Conservation (phyloP, 2,888 invertebrate genomes). For the Melinaea marsaeus region DNA sequence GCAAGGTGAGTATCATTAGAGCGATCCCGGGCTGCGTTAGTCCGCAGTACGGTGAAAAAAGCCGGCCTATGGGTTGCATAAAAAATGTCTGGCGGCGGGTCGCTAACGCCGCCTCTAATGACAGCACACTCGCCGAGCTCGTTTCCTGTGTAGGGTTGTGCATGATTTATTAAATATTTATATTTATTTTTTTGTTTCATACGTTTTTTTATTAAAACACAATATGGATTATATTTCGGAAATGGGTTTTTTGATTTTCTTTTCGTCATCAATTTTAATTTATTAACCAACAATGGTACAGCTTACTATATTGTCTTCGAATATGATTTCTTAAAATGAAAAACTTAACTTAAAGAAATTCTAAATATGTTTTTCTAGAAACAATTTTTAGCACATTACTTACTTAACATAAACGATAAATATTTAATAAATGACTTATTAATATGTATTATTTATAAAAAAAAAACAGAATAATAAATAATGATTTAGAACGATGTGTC, state of each 20-base stretch:
- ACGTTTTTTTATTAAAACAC: not conserved
- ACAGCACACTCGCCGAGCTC: constrained; percentile 51
- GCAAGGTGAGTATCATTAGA: constrained; percentile 34
- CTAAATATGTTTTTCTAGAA: no score
- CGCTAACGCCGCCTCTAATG: constrained; percentile 73
- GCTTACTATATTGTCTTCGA: no score
- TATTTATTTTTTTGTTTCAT: constrained; percentile 11
- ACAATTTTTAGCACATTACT: no score
- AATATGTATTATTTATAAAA: no score
- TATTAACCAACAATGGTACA: no score
- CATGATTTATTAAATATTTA: constrained; percentile 16
- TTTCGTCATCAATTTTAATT: constrained; percentile 22
- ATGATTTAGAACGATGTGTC: constrained; percentile 18
- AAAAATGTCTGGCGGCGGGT: constrained; percentile 76
- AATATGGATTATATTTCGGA: no score
- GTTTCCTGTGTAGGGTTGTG: constrained; percentile 53
- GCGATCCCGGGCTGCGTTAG: constrained; percentile 34
- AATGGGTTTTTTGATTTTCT: not conserved
- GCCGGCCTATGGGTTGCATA: constrained; percentile 66
- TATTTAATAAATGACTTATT: no score
- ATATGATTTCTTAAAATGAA: no score
- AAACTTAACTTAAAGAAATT: no score
- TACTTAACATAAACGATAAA: no score
- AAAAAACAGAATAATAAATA: no score
- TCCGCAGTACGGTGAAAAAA: constrained; percentile 49